Conservation (phyloP, 2,113 vertebrate genomes). For the Bothrops jararaca region DNA sequence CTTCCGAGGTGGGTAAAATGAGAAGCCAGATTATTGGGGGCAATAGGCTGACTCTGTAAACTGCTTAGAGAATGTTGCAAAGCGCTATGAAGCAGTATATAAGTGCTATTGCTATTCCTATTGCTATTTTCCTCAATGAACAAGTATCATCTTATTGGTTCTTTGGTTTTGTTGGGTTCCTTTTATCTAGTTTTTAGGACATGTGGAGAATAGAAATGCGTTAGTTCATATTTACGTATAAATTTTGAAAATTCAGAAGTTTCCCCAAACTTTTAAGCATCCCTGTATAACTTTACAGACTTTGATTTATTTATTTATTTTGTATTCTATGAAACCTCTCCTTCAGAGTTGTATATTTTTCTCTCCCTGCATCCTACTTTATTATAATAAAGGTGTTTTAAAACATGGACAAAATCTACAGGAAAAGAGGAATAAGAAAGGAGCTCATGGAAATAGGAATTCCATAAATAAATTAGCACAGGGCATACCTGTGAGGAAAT, state of each 20-base stretch:
- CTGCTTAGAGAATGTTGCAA: neutral
- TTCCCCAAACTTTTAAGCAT: neutral
- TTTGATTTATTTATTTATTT: neutral
- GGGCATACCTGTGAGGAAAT: neutral
- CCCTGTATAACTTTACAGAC: neutral
- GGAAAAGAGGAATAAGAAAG: neutral
- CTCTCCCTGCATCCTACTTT: neutral
- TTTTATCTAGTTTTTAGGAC: neutral
- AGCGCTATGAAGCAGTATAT: neutral
- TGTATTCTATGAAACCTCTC: neutral
- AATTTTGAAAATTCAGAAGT: neutral
- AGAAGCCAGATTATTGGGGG: neutral
- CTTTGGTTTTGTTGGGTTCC: neutral
- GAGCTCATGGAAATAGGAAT: neutral
- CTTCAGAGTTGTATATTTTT: neutral
- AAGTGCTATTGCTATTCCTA: neutral
- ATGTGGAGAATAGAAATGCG: neutral
- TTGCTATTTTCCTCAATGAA: neutral
- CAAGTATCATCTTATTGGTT: neutral
- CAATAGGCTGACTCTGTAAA: neutral
- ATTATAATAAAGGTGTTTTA: neutral
- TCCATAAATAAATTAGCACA: neutral
- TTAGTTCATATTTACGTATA: neutral
- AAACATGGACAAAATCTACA: neutral
- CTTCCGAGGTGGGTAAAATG: neutral